Base-by-base conservation (phyloP, 2,797 vertebrate genomes). In the Chloroceryle amazona region DNA sequence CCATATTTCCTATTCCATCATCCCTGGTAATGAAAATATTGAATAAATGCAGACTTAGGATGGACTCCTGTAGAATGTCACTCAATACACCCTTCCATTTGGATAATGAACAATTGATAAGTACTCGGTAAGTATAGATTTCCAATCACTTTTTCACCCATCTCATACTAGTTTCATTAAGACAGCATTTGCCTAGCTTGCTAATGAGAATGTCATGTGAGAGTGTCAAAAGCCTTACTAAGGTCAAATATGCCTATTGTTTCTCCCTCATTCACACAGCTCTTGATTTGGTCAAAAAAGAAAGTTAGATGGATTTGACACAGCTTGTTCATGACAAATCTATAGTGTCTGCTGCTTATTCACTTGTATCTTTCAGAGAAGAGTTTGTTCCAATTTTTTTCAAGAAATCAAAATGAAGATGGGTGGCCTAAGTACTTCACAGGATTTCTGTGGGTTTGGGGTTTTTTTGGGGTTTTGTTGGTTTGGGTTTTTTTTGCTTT, bases 41-140 rank as follows among this genome's bases (percentile, higher is more conserved):
- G 96, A 96, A 97, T 94, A 96, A 94, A 94, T 81, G 93, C 18
- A 22, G 92, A 86, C 72, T 81, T 92, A 88, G 88, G 93, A 88
- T 61, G 74, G 93, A 81, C 80, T 93, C 82, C 96, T 96, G 93
- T 88, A 96, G 90, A 94, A 96, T 90, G 88, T 95, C 94, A 96
- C 91, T 97, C 96, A 94, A 96, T 96, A 95, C 15, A 74, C 35
- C 41, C 93, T 94, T 94, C 94, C 80, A 96, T 96, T 93, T 91
- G 90, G 90, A 93, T 96, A 93, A 96, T 91, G 80, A 96, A 66
- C 61, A 72, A 94, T 94, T 94, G 93, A 92, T 91, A 93, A 88
- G 42, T 91, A 93, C 90, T 94, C 1, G 46, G 58, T 68, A 81
- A 65, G 23, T 95, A 96, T 96, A 89, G 96, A 96, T 97, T 97